Evolutionary conservation across 2,888 invertebrate species (phyloP).

Genomic region (Bombylius major): DNA sequence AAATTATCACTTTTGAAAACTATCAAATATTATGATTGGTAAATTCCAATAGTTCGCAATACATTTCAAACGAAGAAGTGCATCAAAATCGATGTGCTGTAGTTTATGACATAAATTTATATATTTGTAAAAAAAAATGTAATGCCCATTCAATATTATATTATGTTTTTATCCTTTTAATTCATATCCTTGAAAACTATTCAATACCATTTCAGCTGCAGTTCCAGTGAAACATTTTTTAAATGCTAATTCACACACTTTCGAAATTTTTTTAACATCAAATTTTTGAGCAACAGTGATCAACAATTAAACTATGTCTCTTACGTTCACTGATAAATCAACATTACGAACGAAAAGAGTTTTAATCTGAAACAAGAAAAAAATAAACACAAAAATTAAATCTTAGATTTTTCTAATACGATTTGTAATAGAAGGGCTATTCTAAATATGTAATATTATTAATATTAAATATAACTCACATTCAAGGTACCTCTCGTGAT

Average conservation of each 20-base stretch:
- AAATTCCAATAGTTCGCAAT: conserved; percentile 26
- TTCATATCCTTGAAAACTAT: conserved; percentile 17
- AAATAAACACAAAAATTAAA: too few relatives aligned
- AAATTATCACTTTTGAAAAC: conserved; percentile 16
- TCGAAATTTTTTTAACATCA: too few relatives aligned
- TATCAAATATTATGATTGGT: conserved; percentile 25
- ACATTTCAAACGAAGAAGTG: conserved; percentile 23
- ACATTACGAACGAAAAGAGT: too few relatives aligned
- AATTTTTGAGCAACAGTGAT: too few relatives aligned
- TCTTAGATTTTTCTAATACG: too few relatives aligned
- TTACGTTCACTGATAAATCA: too few relatives aligned
- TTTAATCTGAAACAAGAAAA: too few relatives aligned
- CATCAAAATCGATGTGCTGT: conserved; percentile 24
- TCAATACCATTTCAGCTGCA: conserved; percentile 21
- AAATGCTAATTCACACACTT: conserved; percentile 24
- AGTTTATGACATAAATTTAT: conserved; percentile 23
- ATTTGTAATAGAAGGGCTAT: too few relatives aligned
- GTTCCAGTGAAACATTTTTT: conserved; percentile 22
- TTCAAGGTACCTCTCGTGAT: conserved; percentile 18
- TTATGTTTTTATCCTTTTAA: conserved; percentile 18
- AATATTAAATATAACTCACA: conserved; percentile 4
- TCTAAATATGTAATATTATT: too few relatives aligned
- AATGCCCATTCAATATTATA: conserved; percentile 26
- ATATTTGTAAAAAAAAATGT: conserved; percentile 8
- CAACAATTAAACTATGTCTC: too few relatives aligned